These are phyloP conservation scores for Myodes glareolus DNA, from an alignment of 2,113 vertebrate species.

Conservation along the genomic window DNA sequence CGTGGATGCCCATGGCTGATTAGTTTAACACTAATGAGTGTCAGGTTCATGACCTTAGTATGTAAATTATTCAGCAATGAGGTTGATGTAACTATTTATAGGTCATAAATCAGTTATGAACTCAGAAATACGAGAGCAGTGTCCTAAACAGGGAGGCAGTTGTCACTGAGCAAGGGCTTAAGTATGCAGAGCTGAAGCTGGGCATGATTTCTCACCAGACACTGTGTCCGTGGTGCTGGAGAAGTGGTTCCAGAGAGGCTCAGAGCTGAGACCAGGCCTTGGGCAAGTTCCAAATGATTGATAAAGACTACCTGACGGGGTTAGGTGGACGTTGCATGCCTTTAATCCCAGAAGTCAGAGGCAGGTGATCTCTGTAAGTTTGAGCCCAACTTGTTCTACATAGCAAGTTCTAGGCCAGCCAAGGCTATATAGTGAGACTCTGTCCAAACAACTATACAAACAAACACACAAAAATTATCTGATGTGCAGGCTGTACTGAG, in stretches of 20 bases:
- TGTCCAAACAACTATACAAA: neutral
- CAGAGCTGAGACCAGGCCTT: neutral
- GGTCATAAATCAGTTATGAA: conserved; percentile 81
- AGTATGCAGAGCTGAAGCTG: conserved; percentile 9
- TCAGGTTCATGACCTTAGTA: conserved; percentile 75
- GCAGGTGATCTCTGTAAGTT: neutral
- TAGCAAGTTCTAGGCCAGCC: neutral
- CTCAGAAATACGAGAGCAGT: conserved; percentile 73
- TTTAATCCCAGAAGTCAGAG: neutral
- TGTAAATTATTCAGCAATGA: conserved; percentile 77
- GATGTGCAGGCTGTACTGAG: conserved; percentile 19
- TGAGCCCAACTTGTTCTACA: neutral
- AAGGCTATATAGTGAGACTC: neutral
- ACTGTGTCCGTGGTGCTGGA: neutral
- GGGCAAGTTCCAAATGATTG: neutral
- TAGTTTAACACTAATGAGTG: conserved; percentile 62
- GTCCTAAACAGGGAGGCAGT: conserved; percentile 60
- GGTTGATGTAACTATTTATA: conserved; percentile 76
- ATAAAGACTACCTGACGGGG: neutral
- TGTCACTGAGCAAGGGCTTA: conserved; percentile 52
- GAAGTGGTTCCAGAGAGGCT: neutral
- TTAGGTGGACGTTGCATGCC: too few species aligned
- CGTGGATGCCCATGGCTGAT: neutral
- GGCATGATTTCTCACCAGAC: neutral
- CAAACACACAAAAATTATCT: neutral